phyloP scores from a whole-genome alignment of 2,797 vertebrate species.

The Cercopithecus mitis region DNA sequence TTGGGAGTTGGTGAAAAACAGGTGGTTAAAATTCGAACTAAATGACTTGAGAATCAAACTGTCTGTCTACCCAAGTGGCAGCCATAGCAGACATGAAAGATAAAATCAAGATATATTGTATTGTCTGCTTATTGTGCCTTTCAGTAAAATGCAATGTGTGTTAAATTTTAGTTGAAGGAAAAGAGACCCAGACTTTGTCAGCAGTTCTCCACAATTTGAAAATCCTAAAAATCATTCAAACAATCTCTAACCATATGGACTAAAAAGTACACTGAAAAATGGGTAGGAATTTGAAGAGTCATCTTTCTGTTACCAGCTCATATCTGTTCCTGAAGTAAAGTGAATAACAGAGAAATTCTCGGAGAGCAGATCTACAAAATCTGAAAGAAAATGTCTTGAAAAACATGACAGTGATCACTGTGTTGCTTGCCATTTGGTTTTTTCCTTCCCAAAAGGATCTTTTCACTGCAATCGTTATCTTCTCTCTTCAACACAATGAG shows the following conservation, averaged over 20 bases:
- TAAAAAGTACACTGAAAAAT: not conserved
- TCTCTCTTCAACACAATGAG: not conserved
- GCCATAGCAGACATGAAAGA: not conserved
- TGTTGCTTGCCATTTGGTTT: not conserved
- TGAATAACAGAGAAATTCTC: not conserved
- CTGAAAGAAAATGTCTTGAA: not conserved
- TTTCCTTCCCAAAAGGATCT: not conserved
- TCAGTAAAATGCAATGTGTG: not conserved
- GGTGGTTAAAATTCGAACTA: not conserved
- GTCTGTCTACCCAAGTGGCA: not conserved
- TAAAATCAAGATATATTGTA: not conserved
- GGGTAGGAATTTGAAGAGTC: not conserved
- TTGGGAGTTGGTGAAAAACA: not conserved
- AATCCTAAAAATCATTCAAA: not conserved
- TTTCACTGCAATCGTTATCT: not conserved
- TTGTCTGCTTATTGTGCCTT: not conserved
- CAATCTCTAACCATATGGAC: not conserved
- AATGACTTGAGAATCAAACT: not conserved
- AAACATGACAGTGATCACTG: not conserved
- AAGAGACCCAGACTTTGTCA: not conserved
- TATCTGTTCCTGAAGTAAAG: not conserved
- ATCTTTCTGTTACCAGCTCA: not conserved
- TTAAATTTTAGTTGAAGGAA: not conserved
- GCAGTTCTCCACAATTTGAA: not conserved
- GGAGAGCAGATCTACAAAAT: not conserved